Evolutionary conservation across 92 coral and sea anemone genomes (phyloP), one percentile per base, ranked within the genome.

Genomic region (Muricea muricata): DNA sequence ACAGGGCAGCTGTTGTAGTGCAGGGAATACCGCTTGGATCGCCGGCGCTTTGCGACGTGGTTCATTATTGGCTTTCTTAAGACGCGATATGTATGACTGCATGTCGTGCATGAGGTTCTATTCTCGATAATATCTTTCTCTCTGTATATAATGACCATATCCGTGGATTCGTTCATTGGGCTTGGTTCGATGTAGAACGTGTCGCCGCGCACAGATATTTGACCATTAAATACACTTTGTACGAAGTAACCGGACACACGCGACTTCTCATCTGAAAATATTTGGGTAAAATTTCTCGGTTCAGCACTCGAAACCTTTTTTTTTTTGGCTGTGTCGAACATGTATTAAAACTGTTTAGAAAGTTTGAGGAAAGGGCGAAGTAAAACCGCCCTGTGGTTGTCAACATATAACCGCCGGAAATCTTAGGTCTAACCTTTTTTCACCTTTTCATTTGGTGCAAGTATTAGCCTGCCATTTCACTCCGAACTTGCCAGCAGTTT

Each of bases 201-300:
- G 32, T 56, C 71, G 32, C 86, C 88, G 3, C 71, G 75, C 28
- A 88, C 72, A 65, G 73, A 86, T 52, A 93, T 73, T 41, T 88
- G 87, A 67, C 99, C 99, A 28, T 89, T 95, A 65, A 96, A 92
- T 56, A 57, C 46, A 20, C 98, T 98, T 10, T 84, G 54, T 4
- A 58, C 20, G 33, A 96, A 81, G 29, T 92, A 91, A 0, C 96
- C 97, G 67, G 91, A 90, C 7, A 91, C 92, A 8, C 82, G 82
- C 13, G 99, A 96, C 8, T 63, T 67, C 61, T 87, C 91, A 9
- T 95, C 98, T 96, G 65, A 15, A 35, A n/a, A 67, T 28, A 37
- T n/a, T n/a, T 32, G 25, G 11, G 2, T 20, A 29, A 17, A n/a
- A 4, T n/a, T 57, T 15, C 24, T 11, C 26, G 68, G n/a, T n/a